Percentiles rank a stretch among this genome's conserved stretches.
phyloP scores from a whole-genome alignment of 1,140 invertebrate genomes.

The Apis cerana region DNA sequence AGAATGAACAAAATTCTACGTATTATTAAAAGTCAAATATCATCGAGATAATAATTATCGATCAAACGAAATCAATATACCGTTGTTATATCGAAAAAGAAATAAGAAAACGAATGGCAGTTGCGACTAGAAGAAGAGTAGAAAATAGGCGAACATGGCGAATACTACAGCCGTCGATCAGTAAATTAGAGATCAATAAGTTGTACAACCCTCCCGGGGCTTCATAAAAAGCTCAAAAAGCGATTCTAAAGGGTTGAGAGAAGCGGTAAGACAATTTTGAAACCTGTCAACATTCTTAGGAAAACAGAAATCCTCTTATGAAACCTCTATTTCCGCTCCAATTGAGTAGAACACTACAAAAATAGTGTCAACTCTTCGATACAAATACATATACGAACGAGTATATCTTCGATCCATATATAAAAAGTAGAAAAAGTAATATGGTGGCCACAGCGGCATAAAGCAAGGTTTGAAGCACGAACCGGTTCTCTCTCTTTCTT shows the following conservation, averaged over 20 bases:
- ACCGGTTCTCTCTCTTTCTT: background rate
- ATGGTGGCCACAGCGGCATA: background rate
- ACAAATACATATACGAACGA: background rate
- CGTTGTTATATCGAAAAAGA: background rate
- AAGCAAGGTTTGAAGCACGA: constrained; percentile 17
- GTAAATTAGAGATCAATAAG: background rate
- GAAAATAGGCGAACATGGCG: background rate
- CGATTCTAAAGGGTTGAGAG: background rate
- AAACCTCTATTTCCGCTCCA: background rate
- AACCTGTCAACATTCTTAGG: background rate
- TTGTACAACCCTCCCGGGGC: too few species aligned
- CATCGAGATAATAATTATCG: background rate
- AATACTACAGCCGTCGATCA: constrained; percentile 1
- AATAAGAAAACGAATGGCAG: constrained; percentile 44
- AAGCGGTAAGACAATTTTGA: background rate
- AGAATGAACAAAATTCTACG: background rate
- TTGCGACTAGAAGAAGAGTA: constrained; percentile 49
- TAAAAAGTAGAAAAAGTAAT: constrained; percentile 50
- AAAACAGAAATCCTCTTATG: background rate
- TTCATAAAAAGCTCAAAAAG: background rate
- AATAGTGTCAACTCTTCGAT: constrained; percentile 14
- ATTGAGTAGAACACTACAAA: constrained; percentile 16
- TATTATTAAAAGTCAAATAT: background rate
- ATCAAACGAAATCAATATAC: background rate
- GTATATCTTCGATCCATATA: constrained; percentile 1